Evolutionary conservation across 2,113 vertebrate genomes (phyloP).

Genomic region (Rhinoptilus africanus): DNA sequence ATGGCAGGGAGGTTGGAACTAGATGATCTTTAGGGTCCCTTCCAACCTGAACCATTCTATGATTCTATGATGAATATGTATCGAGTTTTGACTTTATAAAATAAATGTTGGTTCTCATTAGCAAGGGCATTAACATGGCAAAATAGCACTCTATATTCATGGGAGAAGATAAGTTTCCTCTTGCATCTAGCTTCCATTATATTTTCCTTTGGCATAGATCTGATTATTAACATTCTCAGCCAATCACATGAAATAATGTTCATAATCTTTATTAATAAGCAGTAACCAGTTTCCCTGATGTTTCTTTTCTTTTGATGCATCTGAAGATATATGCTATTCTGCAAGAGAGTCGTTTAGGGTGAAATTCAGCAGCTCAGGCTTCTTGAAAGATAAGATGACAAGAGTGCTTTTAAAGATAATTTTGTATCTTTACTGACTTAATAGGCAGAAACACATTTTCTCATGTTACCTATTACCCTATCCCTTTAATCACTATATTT

Average conservation of each 20-base stretch:
- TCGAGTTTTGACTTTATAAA: background rate
- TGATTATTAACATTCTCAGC: background rate
- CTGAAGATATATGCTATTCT: background rate
- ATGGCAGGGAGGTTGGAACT: background rate
- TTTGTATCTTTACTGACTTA: background rate
- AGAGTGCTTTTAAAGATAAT: background rate
- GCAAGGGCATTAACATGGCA: background rate
- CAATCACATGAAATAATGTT: background rate
- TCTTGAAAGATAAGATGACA: background rate
- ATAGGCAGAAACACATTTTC: background rate
- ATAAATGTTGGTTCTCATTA: background rate
- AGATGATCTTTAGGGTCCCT: background rate
- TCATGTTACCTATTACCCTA: background rate
- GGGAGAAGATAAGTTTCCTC: background rate
- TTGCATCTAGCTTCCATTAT: background rate
- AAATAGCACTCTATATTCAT: background rate
- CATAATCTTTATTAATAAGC: background rate
- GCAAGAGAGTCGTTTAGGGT: background rate
- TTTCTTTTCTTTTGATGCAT: background rate
- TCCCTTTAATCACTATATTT: background rate
- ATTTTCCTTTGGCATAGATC: background rate
- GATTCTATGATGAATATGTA: background rate
- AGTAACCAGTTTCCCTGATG: background rate
- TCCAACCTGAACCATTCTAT: background rate
- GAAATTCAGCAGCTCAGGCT: background rate